Base-by-base conservation (phyloP, 1,140 invertebrate genomes). In the Triops longicaudatus region DNA sequence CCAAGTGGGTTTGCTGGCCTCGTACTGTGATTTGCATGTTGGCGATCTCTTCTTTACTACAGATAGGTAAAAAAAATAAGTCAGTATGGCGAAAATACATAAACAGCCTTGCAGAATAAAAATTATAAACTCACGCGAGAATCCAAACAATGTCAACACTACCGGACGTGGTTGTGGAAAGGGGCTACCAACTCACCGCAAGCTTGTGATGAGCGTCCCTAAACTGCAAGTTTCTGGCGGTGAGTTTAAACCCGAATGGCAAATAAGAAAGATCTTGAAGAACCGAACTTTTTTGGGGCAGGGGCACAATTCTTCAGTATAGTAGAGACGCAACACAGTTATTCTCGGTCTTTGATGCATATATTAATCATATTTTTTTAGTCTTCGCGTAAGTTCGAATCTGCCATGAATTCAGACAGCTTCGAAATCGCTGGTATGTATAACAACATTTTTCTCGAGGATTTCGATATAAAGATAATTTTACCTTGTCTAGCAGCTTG, bases 21-120 rank as follows among this genome's bases (percentile, higher is more conserved):
- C 89, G 86, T 79, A 92, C 86, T 76, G 87, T 85, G 75, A 91
- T 82, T 85, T 90, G 88, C 90, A 91, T 91, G 78, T 83, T 88
- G 83, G 28, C 74, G 31, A 72, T 73, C 73, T 74, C 42, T 77
- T 42, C 42, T 27, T 26, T 74, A 50, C 28, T 26, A 12, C 37
- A 41, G 17, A 75, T 42, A 44, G 1, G 14, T 17, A 10, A 44
- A 44, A 44, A 44, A 28, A 63, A 63, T 22, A 63, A 14, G 5
- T 22, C 17, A n/a, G 6, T 22, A 17, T n/a, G 6, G 50, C 17
- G 6, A 17, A n/a, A n/a, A n/a, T n/a, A 12, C 17, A 63, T 17
- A 17, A 63, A 63, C 14, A n/a, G 14, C 5, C 17, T 9, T 22
- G 17, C 17, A 63, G 22, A 10, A 14, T 12, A 63, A 63, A 22